Evolutionary conservation across 2,797 vertebrate species (phyloP), one percentile per base, ranked within the genome.

Genomic region (Mus caroli): DNA sequence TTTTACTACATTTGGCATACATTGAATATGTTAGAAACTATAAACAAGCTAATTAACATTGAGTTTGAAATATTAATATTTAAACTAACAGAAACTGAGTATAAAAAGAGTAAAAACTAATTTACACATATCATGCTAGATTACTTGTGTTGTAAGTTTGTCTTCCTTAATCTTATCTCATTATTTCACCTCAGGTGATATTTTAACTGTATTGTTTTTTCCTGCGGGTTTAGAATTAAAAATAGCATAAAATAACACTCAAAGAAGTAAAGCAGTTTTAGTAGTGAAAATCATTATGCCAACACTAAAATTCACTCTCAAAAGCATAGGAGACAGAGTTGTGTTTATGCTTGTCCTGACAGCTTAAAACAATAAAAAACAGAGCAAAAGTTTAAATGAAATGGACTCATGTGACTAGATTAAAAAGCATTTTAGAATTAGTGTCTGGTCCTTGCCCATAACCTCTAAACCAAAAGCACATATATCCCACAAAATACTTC

Each of bases 11-110:
- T 34, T 87, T 58, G 75, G 15, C n/a, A 90, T 9, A 83, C 62
- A 73, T 10, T 96, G 94, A 94, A 71, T 7, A 46, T 24, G 1
- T 31, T 86, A 78, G 43, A 69, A 0, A 90, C 40, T 77, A 94
- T 64, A 95, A 87, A 14, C 6, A 91, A 92, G 20, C 20, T 86
- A 15, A 90, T 90, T 4, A 90, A 13, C 8, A 89, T 94, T 94
- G n/a, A 62, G 2, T 62, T 58, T 84, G 71, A n/a, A n/a, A 12
- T 79, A 60, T 87, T 75, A 90, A 85, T 88, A 79, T 71, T 85
- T 37, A 71, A 86, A 54, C 6, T 79, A 79, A 83, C 1, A 62
- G 85, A 92, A 88, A 89, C 3, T 67, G 34, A 17, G 2, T 40
- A 10, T 2, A 1, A 12, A 83, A 3, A 60, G 31, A 69, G 12